These are phyloP conservation scores for Leucoraja erinaceus DNA, from an alignment of 2,113 vertebrate genomes.

Conservation along the genomic window DNA sequence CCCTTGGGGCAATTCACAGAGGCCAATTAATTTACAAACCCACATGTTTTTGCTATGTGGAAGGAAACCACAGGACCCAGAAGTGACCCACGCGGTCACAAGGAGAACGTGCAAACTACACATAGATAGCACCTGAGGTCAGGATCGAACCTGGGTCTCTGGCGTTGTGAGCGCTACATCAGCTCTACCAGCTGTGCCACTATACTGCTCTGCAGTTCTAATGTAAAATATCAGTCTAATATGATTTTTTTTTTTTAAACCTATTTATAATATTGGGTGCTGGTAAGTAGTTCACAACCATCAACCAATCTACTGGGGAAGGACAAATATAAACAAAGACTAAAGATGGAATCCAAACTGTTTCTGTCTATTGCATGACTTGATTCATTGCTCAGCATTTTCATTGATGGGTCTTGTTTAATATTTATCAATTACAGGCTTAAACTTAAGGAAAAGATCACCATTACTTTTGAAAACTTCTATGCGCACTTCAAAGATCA, in stretches of 20 bases:
- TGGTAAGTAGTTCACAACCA: background rate
- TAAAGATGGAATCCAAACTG: background rate
- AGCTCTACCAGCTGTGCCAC: too few relatives aligned
- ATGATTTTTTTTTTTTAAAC: background rate
- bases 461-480: slow-evolving; percentile 42
- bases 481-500: slow-evolving; percentile 40
- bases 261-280: background rate
- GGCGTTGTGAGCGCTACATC: too few relatives aligned
- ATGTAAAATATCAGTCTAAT: background rate
- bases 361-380: background rate
- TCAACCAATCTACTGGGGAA: background rate
- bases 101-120: too few relatives aligned
- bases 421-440: slow-evolving; percentile 39
- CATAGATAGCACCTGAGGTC: too few relatives aligned
- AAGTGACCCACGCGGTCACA: too few relatives aligned
- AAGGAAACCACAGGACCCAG: too few relatives aligned
- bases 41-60: too few relatives aligned
- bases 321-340: background rate
- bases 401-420: background rate
- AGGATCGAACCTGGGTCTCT: too few relatives aligned
- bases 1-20: too few relatives aligned
- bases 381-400: background rate
- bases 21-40: too few relatives aligned
- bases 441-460: slow-evolving; percentile 36
- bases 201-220: background rate